Evolutionary conservation across 2,888 invertebrate species (phyloP), one percentile per base, ranked within the genome.

Genomic region (Pilophorus perplexus): DNA sequence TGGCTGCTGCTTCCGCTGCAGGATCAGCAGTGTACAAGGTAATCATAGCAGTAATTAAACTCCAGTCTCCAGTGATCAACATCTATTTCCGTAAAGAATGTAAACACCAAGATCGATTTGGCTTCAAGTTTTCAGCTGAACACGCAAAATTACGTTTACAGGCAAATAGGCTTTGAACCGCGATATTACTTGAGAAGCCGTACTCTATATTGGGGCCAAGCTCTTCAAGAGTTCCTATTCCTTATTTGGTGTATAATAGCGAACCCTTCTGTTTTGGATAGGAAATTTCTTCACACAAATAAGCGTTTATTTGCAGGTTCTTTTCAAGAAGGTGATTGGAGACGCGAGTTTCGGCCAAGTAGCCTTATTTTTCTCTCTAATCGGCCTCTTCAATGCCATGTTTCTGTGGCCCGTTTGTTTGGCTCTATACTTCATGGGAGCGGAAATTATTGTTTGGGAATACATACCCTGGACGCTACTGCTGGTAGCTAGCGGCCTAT

Each of bases 21-120:
- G 91, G 92, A 50, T 93, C 93, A 71, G 95, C 95, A 64, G 91
- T 95, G 71, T 96, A 95, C 77, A 92, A 93, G 85, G 93, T 92
- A n/a, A n/a, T n/a, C n/a, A n/a, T n/a, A n/a, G n/a, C 77, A 75
- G 42, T 38, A n/a, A 6, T 42, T 33, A 12, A 33, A 33, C 12
- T 33, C 6, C 12, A 8, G 33, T 33, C 6, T 33, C 33, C 12
- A 8, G 6, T 33, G 33, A 8, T 12, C 6, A 33, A 33, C 33
- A 33, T 33, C 33, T 8, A 33, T 8, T 33, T 33, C 33, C 6
- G 6, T 33, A 33, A 33, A 33, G 33, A 33, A n/a, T n/a, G n/a
- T n/a, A n/a, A n/a, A n/a, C n/a, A n/a, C n/a, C n/a, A n/a, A n/a
- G n/a, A n/a, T n/a, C n/a, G n/a, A n/a, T n/a, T n/a, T n/a, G n/a